A percentile compares a stretch with the other conserved stretches of the same genome.
These are phyloP conservation scores for Caenorhabditis remanei DNA, from an alignment of 1,140 invertebrate species.

Conservation along the genomic window DNA sequence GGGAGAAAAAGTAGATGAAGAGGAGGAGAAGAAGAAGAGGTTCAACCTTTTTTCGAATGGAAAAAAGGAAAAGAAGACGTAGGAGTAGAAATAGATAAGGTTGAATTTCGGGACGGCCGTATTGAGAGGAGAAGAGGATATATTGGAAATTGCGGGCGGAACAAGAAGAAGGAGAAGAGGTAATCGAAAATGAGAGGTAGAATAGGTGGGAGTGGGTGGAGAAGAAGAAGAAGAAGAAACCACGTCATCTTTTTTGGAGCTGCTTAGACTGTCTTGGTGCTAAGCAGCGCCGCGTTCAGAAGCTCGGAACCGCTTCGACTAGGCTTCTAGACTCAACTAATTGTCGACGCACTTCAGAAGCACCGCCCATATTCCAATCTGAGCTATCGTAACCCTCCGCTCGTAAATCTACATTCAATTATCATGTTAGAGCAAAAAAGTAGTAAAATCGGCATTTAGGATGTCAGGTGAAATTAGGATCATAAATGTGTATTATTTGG, in stretches of 20 bases:
- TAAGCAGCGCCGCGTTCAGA: too few species aligned
- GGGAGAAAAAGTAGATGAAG: background rate
- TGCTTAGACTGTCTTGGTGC: too few species aligned
- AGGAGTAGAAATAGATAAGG: slow-evolving; percentile 25
- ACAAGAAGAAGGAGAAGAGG: background rate
- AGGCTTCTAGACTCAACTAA: too few species aligned
- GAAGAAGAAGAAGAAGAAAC: background rate
- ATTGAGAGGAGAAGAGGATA: background rate
- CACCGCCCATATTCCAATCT: too few species aligned
- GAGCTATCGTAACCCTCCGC: too few species aligned
- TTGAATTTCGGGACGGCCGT: slow-evolving; percentile 33
- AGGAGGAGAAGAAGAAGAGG: background rate
- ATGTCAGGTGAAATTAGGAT: too few species aligned
- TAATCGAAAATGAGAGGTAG: slow-evolving; percentile 45
- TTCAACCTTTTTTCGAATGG: background rate
- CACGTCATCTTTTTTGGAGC: background rate
- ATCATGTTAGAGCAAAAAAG: too few species aligned
- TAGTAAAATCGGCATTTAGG: too few species aligned
- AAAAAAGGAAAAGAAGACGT: slow-evolving; percentile 1
- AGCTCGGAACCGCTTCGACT: too few species aligned
- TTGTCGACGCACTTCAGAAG: too few species aligned
- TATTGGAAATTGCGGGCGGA: slow-evolving; percentile 56
- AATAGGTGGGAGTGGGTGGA: background rate
- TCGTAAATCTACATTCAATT: too few species aligned
- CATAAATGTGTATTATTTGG: too few species aligned